Base-by-base conservation (phyloP, 2,113 vertebrate genomes). In the Trichomycterus rosablanca region DNA sequence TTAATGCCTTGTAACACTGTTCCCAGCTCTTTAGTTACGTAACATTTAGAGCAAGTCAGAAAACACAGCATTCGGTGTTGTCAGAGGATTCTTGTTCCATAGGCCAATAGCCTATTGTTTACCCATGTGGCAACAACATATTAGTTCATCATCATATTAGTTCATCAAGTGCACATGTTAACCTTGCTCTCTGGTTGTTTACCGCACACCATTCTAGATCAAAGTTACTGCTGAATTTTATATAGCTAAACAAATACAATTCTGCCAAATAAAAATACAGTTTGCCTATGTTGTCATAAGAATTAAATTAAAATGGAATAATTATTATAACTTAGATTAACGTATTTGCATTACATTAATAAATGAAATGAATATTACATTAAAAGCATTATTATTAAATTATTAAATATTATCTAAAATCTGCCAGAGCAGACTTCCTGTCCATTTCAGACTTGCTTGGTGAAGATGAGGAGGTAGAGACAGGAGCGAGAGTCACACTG, bases 401-500 rank as follows among this genome's bases (percentile, higher is more conserved):
- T 7, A 7, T 44, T 30, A 7, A 30, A 30, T 30, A 30, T 30
- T 80, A 86, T 70, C 26, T 64, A 46, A 80, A 78, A 37, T 86
- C 85, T 1, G 73, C 80, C 9, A 86, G 19, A 45, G 66, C 69
- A 0, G 59, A 16, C 8, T 5, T 72, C 54, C 24, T 63, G 65
- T 64, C 45, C 15, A 55, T 3, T 42, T 59, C 35, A 39, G 54
- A 6, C 23, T 37, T 53, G 46, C 64, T 22, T 59, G 52, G 1
- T 24, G 44, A 23, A 0, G 49, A 66, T 3, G 71, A 2, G 72
- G 74, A 5, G 75, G 74, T 11, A 1, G 78, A 51, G 42, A 78
- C 72, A 1, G 81, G 79, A 3, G 76, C 70, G 46, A 89, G 76
- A 0, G 83, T 87, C 68, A 90, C 80, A 5, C 84, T 89, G 78